These are phyloP conservation scores for Nemopilema nomurai DNA, from an alignment of 30 jellyfish, hydroid and myxozoan genomes.

Conservation along the genomic window DNA sequence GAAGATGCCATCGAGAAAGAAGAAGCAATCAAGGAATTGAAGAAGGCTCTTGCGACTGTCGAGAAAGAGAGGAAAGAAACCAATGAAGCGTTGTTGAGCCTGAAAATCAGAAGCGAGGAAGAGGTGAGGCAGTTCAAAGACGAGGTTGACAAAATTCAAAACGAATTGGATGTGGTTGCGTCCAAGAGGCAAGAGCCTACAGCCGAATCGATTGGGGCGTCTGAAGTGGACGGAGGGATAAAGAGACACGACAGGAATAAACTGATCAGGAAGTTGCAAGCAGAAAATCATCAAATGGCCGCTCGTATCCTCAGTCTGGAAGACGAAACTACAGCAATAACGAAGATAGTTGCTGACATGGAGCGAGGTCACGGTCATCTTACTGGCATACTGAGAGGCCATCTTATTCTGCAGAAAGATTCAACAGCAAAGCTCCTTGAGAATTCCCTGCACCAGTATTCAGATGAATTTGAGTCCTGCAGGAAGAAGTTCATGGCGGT, in stretches of 20 bases:
- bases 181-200: not conserved
- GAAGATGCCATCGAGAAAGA: conserved; percentile 48
- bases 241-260: conserved; percentile 45
- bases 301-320: conserved; percentile 77
- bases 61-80: conserved; percentile 56
- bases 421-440: conserved; percentile 90
- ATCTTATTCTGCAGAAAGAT: conserved; percentile 84
- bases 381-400: conserved; percentile 94
- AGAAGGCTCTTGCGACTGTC: conserved; percentile 21
- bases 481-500: conserved; percentile 65
- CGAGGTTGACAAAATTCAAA: conserved; percentile 53
- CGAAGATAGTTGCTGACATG: conserved; percentile 93
- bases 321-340: conserved; percentile 88
- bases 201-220: conserved; percentile 50
- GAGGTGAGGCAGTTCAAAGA: conserved; percentile 30
- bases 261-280: conserved; percentile 75
- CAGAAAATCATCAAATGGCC: conserved; percentile 82
- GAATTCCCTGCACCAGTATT: conserved; percentile 79
- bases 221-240: conserved; percentile 45
- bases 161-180: conserved; percentile 33
- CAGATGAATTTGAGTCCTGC: conserved; percentile 72
- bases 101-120: conserved; percentile 57
- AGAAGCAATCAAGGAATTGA: conserved; percentile 48
- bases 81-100: conserved; percentile 57
- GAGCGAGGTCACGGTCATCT: conserved; percentile 99